Percentiles rank a stretch among this genome's conserved stretches.
Evolutionary conservation across 2,888 invertebrate genomes (phyloP).

Genomic region (Barypeithes pellucidus): DNA sequence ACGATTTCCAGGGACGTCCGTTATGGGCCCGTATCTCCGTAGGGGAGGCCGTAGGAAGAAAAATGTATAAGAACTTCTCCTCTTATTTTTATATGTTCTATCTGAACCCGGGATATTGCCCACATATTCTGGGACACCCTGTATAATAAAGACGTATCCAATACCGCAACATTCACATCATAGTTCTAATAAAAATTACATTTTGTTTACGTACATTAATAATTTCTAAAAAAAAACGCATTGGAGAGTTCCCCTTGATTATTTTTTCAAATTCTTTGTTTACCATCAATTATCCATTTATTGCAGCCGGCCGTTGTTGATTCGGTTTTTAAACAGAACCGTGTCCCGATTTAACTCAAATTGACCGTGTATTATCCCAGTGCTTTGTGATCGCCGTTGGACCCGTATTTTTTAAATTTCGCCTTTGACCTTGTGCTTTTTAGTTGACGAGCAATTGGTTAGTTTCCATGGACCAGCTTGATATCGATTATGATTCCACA

Average conservation of each 20-base stretch:
- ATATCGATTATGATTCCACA: too few species aligned
- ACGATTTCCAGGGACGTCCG: too few species aligned
- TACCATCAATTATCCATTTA: conserved; percentile 44
- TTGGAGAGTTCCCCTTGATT: neutral
- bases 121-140: too few species aligned
- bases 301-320: conserved; percentile 31
- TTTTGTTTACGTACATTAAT: too few species aligned
- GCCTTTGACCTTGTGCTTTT: conserved; percentile 18
- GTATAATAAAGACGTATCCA: too few species aligned
- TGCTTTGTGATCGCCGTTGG: conserved; percentile 45
- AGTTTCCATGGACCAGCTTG: neutral
- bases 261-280: conserved; percentile 37
- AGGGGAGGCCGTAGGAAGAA: too few species aligned
- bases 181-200: too few species aligned
- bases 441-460: neutral
- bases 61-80: too few species aligned
- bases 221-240: neutral
- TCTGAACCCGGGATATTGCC: too few species aligned
- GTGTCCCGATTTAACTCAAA: conserved; percentile 37
- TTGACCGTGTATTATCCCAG: conserved; percentile 44
- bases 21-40: too few species aligned
- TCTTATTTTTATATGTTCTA: too few species aligned
- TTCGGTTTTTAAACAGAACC: conserved; percentile 44
- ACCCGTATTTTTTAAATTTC: conserved; percentile 31
- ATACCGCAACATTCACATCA: too few species aligned